phyloP scores from a whole-genome alignment of 30 jellyfish, hydroid and myxozoan genomes.

The Nemopilema nomurai region DNA sequence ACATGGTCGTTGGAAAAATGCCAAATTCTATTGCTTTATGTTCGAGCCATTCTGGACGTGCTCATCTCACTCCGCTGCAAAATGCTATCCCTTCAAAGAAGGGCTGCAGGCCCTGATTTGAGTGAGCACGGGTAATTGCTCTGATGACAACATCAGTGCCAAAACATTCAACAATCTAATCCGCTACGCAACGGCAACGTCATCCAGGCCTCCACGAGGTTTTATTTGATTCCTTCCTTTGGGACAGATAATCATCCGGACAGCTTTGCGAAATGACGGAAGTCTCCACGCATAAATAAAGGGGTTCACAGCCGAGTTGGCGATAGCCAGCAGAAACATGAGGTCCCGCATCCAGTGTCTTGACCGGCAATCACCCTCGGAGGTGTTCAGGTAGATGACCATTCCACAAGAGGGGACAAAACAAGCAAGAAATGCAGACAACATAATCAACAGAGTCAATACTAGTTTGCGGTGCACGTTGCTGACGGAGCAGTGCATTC shows the following conservation, averaged over 20 bases:
- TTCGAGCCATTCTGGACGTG: no score
- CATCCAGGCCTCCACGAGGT: background rate
- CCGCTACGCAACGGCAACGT: background rate
- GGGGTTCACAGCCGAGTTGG: conserved; percentile 56
- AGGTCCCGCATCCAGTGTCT: conserved; percentile 61
- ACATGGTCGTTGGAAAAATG: no score
- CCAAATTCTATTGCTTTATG: no score
- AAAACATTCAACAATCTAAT: no score
- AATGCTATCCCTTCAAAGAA: no score
- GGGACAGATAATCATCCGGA: conserved; percentile 2
- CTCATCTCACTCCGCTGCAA: no score
- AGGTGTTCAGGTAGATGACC: conserved; percentile 41
- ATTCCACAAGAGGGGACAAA: conserved; percentile 54
- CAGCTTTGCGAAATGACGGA: conserved; percentile 50
- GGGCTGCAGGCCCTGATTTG: no score
- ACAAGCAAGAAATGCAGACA: conserved; percentile 36
- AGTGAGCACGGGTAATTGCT: no score
- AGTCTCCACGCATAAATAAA: conserved; percentile 60
- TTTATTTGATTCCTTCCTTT: conserved; percentile 12
- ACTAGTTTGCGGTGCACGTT: conserved; percentile 24
- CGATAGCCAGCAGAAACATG: conserved; percentile 40
- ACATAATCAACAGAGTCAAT: conserved; percentile 37
- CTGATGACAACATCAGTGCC: no score
- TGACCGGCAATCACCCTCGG: conserved; percentile 32
- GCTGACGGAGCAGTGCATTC: conserved; percentile 21